Evolutionary conservation across 2,113 vertebrate species (phyloP).

Genomic region (Pedetes capensis): DNA sequence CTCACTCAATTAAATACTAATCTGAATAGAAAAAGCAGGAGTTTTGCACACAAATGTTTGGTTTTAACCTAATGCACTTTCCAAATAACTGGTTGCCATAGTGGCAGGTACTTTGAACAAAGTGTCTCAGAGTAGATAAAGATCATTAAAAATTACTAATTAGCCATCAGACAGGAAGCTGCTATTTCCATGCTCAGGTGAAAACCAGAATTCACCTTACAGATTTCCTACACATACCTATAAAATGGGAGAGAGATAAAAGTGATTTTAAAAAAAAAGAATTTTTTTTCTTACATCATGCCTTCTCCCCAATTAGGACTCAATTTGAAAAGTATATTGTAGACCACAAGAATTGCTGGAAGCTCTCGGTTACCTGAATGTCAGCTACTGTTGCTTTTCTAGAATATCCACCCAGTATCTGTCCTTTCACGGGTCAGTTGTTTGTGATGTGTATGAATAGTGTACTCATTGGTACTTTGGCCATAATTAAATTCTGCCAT

Average conservation of each 20-base stretch:
- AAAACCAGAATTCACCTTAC: not conserved
- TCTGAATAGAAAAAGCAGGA: constrained; percentile 3
- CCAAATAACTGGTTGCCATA: constrained; percentile 53
- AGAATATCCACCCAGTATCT: constrained; percentile 1
- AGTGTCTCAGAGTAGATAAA: constrained; percentile 47
- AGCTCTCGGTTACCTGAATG: constrained; percentile 36
- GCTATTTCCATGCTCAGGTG: constrained; percentile 36
- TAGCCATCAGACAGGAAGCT: constrained; percentile 18
- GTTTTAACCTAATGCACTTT: constrained; percentile 63
- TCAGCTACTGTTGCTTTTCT: constrained; percentile 38
- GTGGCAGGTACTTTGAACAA: constrained; percentile 40
- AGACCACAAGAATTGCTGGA: constrained; percentile 57
- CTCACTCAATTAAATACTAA: constrained; percentile 56
- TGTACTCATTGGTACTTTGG: constrained; percentile 35
- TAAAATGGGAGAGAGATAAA: not conserved
- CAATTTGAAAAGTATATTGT: constrained; percentile 53
- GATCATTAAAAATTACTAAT: constrained; percentile 68
- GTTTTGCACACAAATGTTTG: constrained; percentile 61
- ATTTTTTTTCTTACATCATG: not conserved
- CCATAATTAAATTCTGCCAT: constrained; percentile 77
- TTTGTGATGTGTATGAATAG: constrained; percentile 62
- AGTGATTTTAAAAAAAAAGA: not conserved
- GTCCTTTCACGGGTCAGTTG: constrained; percentile 19
- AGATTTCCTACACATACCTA: not conserved
- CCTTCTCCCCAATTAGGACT: not conserved